Evolutionary conservation across 92 coral and sea anemone species (phyloP).

Genomic region (Zoanthus sansibaricus): DNA sequence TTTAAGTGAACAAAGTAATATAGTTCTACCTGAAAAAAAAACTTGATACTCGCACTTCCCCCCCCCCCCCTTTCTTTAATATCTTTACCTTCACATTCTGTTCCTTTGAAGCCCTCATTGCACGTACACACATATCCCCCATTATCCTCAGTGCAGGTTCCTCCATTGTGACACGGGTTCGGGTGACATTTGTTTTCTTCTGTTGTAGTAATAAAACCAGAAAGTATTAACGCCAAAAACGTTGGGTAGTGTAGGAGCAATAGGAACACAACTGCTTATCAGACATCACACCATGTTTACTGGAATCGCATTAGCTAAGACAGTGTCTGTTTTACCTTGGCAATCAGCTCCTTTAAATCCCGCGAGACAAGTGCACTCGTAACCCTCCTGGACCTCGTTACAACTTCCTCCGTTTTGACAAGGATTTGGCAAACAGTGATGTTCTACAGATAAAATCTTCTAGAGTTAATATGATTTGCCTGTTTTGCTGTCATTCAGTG

Average conservation of each 20-base stretch:
- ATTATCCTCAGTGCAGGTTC: slow-evolving; percentile 96
- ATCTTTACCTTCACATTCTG: slow-evolving; percentile 83
- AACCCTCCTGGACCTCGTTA: slow-evolving; percentile 94
- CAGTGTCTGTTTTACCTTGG: slow-evolving; percentile 70
- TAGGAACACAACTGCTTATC: background rate
- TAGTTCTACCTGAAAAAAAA: too few species aligned
- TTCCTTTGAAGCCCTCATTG: slow-evolving; percentile 93
- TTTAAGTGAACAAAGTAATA: too few species aligned
- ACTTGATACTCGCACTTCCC: background rate
- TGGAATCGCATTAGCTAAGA: too few species aligned
- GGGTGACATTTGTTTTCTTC: slow-evolving; percentile 99
- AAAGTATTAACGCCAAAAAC: too few species aligned
- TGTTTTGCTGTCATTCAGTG: too few species aligned
- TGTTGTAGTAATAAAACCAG: slow-evolving; percentile 1
- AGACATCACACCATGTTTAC: too few species aligned
- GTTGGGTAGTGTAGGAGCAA: too few species aligned
- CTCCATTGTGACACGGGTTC: slow-evolving; percentile 97
- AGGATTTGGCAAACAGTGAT: slow-evolving; percentile 82
- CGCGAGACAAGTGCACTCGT: slow-evolving; percentile 95
- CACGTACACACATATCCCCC: slow-evolving; percentile 98
- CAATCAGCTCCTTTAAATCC: slow-evolving; percentile 98
- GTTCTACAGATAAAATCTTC: slow-evolving; percentile 50
- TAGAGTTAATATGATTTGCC: background rate
- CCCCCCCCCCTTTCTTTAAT: background rate
- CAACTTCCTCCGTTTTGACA: slow-evolving; percentile 99